Base-by-base conservation (phyloP, 2,888 invertebrate species). In the Andrena chrysosceles region DNA sequence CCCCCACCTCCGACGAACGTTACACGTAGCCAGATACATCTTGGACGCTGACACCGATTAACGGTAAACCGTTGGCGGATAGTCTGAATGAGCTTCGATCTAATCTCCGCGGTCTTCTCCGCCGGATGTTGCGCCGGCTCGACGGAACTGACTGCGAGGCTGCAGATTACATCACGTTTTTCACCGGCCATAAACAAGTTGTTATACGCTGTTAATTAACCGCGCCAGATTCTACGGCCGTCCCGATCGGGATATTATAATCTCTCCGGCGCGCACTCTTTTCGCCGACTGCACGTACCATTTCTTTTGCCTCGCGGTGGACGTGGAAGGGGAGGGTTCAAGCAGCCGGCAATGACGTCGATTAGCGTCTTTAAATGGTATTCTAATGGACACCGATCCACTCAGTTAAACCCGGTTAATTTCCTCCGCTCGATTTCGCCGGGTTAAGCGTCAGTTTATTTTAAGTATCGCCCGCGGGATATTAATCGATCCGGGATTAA, bases 31-130 rank as follows among this genome's bases (percentile, higher is more conserved):
- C n/a, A 59, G 56, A 64, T 59, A 20, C 13, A 29, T 66, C 66
- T 64, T 33, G n/a, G 52, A 7, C 23, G 54, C 71, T 49, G 80
- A 59, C 72, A 72, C 49, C 77, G 81, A 73, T 78, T 78, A 81
- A 78, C 81, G 81, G 81, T 81, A 77, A 78, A 81, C 67, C 77
- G 26, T n/a, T 7, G 33, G 20, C 48, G 20, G 63, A 68, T 79
- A 79, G 74, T 79, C 64, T 26, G 20, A 49, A 72, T 20, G 68
- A 67, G 72, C 23, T 68, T 68, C 72, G 77, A 81, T 72, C 68
- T 81, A 71, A 80, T 81, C 78, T 49, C 13, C 26, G n/a, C 54
- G 35, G 59, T 56, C 69, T 69, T 76, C 76, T 13, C 29, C 35
- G 29, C 3, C 64, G 69, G 49, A 60, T 59, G 35, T 29, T 2